Conservation (phyloP, 2,797 vertebrate genomes). For the Sebastes matsubarae region DNA sequence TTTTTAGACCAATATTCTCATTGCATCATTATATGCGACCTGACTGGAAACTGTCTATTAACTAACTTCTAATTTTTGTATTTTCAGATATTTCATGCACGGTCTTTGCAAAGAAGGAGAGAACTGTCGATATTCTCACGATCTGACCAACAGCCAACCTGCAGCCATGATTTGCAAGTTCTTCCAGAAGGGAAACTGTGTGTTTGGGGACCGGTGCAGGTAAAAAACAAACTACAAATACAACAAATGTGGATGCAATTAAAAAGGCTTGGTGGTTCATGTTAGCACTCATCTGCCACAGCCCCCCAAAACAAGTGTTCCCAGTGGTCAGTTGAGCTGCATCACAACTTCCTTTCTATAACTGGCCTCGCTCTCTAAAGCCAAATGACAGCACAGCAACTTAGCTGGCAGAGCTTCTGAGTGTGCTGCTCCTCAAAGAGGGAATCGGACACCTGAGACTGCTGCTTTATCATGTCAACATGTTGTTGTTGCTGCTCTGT, state of each 20-base stretch:
- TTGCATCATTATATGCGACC: no score
- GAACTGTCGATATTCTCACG: slow-evolving; percentile 96
- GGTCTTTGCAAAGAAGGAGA: slow-evolving; percentile 98
- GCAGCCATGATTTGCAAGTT: slow-evolving; percentile 94
- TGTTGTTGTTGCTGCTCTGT: slow-evolving; percentile 18
- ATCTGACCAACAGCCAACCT: slow-evolving; percentile 90
- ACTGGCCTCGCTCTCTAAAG: not conserved
- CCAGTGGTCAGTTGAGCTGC: slow-evolving; percentile 6
- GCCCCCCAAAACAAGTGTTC: not conserved
- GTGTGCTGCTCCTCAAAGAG: slow-evolving; percentile 47
- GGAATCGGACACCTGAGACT: slow-evolving; percentile 55
- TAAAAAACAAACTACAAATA: slow-evolving; percentile 57
- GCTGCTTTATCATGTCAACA: slow-evolving; percentile 39
- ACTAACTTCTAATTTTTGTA: not conserved
- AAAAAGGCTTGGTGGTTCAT: not conserved
- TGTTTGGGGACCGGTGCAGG: slow-evolving; percentile 97
- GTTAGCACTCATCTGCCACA: not conserved
- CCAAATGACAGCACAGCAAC: slow-evolving; percentile 20
- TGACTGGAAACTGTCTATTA: not conserved
- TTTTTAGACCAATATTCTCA: no score
- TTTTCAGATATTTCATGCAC: slow-evolving; percentile 96
- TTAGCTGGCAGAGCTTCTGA: slow-evolving; percentile 27
- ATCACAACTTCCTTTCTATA: slow-evolving; percentile 36
- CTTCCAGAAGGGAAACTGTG: slow-evolving; percentile 95
- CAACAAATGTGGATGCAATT: not conserved